Evolutionary conservation across 2,797 vertebrate genomes (phyloP).

Genomic region (Syngnathus acus): DNA sequence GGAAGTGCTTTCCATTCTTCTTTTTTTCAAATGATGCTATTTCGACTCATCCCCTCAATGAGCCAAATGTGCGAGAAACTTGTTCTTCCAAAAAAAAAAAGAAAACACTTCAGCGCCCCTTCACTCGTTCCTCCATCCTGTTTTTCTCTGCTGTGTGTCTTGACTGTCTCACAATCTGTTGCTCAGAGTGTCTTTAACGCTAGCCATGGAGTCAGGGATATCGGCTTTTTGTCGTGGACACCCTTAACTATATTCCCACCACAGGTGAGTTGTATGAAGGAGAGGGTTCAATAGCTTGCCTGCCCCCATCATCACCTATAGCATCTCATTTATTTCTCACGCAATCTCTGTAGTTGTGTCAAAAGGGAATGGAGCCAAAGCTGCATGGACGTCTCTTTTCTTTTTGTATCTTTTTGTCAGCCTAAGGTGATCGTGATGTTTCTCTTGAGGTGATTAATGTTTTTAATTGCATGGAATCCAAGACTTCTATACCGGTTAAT

Average conservation of each 20-base stretch:
- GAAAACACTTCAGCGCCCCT: constrained; percentile 35
- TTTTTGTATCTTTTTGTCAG: background rate
- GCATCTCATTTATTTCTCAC: constrained; percentile 48
- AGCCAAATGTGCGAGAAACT: constrained; percentile 20
- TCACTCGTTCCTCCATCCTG: constrained; percentile 29
- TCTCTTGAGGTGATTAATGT: constrained; percentile 11
- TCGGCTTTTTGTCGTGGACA: constrained; percentile 94
- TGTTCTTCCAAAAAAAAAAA: constrained; percentile 55
- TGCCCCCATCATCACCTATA: constrained; percentile 26
- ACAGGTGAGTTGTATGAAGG: constrained; percentile 86
- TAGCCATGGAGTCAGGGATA: constrained; percentile 97
- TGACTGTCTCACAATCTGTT: constrained; percentile 90
- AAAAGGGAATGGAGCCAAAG: constrained; percentile 27
- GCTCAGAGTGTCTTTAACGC: constrained; percentile 98
- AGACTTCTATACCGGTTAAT: constrained; percentile 31
- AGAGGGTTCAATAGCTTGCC: constrained; percentile 66
- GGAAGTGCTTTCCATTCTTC: constrained; percentile 55
- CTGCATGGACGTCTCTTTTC: constrained; percentile 63
- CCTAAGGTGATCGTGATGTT: constrained; percentile 5
- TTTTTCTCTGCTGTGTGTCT: constrained; percentile 74
- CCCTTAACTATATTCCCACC: constrained; percentile 84
- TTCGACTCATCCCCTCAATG: constrained; percentile 8
- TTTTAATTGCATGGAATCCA: constrained; percentile 56
- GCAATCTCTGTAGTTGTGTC: constrained; percentile 29
- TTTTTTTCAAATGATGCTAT: background rate